Conservation (phyloP, 2,113 vertebrate genomes). For the Aix galericulata region DNA sequence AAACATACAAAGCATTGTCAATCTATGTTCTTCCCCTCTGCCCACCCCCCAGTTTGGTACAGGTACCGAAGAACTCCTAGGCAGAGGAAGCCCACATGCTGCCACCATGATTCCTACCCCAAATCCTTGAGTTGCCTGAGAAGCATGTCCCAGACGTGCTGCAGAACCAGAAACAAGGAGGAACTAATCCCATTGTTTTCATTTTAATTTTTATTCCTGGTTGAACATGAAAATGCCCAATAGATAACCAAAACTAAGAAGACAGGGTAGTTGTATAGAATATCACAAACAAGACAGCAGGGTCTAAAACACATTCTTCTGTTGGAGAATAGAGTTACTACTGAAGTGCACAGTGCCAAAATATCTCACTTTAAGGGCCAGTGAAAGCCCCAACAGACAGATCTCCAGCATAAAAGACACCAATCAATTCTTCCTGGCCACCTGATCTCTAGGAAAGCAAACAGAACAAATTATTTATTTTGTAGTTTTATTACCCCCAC, state of each 20-base stretch:
- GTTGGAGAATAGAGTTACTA: background rate
- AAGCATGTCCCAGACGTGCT: background rate
- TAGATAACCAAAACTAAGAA: slow-evolving; percentile 2
- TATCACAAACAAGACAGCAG: slow-evolving; percentile 13
- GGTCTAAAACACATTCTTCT: background rate
- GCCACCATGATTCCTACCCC: background rate
- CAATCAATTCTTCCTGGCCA: slow-evolving; percentile 2
- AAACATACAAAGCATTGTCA: rapidly evolving
- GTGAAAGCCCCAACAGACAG: background rate
- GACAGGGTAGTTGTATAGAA: background rate
- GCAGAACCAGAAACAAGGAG: background rate
- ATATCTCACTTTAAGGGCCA: background rate
- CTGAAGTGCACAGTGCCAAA: slow-evolving; percentile 10
- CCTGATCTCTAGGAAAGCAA: slow-evolving; percentile 53
- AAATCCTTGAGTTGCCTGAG: background rate
- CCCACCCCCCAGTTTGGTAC: background rate
- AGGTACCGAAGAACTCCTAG: background rate
- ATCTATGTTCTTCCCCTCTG: background rate
- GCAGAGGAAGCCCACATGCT: rapidly evolving
- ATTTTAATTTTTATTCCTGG: slow-evolving; percentile 32
- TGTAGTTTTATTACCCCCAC: slow-evolving; percentile 78
- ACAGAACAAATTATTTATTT: slow-evolving; percentile 64
- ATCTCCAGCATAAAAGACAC: slow-evolving; percentile 2
- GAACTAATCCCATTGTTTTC: background rate
- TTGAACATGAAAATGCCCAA: slow-evolving; percentile 39